These are phyloP conservation scores for Drosophila cardini DNA, from an alignment of 1,140 invertebrate genomes.

Conservation along the genomic window DNA sequence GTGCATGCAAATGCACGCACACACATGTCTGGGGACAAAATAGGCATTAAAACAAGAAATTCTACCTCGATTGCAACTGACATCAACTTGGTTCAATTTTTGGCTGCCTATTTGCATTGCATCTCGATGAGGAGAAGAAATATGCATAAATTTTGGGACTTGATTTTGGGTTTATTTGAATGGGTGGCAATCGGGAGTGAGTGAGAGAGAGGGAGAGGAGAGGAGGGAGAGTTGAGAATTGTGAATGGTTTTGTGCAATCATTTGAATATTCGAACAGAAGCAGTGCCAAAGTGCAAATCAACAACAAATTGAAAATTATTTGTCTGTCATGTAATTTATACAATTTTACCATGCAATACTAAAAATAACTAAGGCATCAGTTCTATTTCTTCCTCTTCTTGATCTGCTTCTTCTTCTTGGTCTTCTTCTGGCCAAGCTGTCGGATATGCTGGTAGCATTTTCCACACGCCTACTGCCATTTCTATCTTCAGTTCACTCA, in stretches of 20 bases:
- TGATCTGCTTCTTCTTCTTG: too few species aligned
- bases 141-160: slow-evolving; percentile 1
- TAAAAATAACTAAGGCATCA: slow-evolving; percentile 32
- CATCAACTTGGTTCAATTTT: slow-evolving; percentile 40
- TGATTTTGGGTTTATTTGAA: not conserved
- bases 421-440: not conserved
- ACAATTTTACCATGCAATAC: slow-evolving; percentile 26
- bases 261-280: slow-evolving; percentile 34
- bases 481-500: not conserved
- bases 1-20: slow-evolving; percentile 4
- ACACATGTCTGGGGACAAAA: not conserved
- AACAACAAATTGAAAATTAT: slow-evolving; percentile 34
- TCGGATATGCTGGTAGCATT: slow-evolving; percentile 25
- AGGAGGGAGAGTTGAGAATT: not conserved
- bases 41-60: slow-evolving; percentile 10
- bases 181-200: not conserved
- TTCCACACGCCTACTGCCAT: not conserved
- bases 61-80: slow-evolving; percentile 40
- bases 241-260: slow-evolving; percentile 29
- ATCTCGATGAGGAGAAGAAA: not conserved
- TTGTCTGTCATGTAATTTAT: slow-evolving; percentile 41
- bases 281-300: slow-evolving; percentile 20
- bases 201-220: not conserved
- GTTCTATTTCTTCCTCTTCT: too few species aligned
- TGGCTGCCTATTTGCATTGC: slow-evolving; percentile 41